Conservation (phyloP, 2,888 invertebrate genomes). For the Metellina segmentata region DNA sequence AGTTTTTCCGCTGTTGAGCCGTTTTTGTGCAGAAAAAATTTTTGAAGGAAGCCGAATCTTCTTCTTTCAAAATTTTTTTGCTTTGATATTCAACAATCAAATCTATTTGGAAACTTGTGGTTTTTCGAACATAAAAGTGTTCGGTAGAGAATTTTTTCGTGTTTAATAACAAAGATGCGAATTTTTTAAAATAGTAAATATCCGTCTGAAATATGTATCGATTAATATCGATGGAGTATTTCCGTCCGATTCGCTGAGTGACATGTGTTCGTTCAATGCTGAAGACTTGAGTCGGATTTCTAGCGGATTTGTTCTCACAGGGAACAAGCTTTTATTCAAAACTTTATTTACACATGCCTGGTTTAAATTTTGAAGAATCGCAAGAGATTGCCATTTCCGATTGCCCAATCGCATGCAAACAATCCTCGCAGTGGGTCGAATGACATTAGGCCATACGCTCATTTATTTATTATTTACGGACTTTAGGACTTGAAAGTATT, state of each 20-base stretch:
- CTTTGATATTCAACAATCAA: too few species aligned
- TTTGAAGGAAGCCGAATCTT: too few species aligned
- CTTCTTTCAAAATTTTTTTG: too few species aligned
- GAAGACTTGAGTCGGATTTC: neutral
- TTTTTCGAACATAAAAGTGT: too few species aligned
- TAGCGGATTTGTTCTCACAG: neutral
- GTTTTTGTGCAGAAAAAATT: too few species aligned
- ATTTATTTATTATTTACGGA: slow-evolving; percentile 48
- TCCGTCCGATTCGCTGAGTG: neutral
- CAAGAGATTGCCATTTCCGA: neutral
- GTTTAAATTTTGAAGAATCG: neutral
- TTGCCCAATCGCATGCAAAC: slow-evolving; percentile 10
- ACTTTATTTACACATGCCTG: slow-evolving; percentile 47
- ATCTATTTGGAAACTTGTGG: too few species aligned
- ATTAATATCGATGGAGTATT: too few species aligned
- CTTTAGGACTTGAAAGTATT: neutral
- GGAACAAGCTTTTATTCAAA: neutral
- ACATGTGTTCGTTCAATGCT: slow-evolving; percentile 48
- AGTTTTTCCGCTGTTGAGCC: too few species aligned
- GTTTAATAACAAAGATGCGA: too few species aligned
- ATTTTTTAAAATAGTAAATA: too few species aligned
- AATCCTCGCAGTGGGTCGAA: slow-evolving; percentile 17
- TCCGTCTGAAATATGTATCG: too few species aligned
- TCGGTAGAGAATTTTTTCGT: too few species aligned
- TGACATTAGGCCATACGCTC: slow-evolving; percentile 47